Conservation (phyloP, 2,888 invertebrate species). For the Drosophila putrida region DNA sequence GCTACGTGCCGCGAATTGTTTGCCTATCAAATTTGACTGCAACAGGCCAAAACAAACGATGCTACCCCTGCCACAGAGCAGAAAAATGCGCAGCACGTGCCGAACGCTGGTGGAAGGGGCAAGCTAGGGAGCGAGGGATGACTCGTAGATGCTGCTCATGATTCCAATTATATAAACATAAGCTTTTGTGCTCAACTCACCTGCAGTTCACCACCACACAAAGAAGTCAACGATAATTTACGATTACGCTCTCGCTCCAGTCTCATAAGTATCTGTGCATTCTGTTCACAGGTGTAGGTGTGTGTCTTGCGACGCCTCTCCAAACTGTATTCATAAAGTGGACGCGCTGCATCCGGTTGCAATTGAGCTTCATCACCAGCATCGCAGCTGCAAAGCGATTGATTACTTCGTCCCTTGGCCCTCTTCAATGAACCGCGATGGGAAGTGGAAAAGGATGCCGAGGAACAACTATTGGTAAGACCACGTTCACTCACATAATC, state of each 20-base stretch:
- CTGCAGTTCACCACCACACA: constrained; percentile 59
- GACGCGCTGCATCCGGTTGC: constrained; percentile 84
- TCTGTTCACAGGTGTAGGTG: constrained; percentile 86
- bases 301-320: constrained; percentile 86
- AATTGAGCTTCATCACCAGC: constrained; percentile 84
- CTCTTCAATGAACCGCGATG: constrained; percentile 84
- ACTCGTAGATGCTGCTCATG: constrained; percentile 46
- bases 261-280: constrained; percentile 86
- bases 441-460: constrained; percentile 44
- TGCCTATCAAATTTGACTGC: constrained; percentile 65
- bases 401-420: constrained; percentile 84
- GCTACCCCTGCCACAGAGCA: constrained; percentile 1
- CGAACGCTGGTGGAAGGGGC: not conserved
- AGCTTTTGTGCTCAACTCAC: constrained; percentile 53
- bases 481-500: constrained; percentile 80
- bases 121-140: not conserved
- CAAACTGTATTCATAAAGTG: constrained; percentile 86
- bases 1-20: constrained; percentile 73
- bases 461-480: constrained; percentile 42
- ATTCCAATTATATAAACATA: constrained; percentile 64
- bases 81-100: constrained; percentile 52
- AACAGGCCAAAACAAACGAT: constrained; percentile 47
- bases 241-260: constrained; percentile 85
- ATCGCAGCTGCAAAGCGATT: constrained; percentile 85
- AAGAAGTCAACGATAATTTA: constrained; percentile 78